Conservation (phyloP, 2,113 vertebrate species). For the Anolis carolinensis region DNA sequence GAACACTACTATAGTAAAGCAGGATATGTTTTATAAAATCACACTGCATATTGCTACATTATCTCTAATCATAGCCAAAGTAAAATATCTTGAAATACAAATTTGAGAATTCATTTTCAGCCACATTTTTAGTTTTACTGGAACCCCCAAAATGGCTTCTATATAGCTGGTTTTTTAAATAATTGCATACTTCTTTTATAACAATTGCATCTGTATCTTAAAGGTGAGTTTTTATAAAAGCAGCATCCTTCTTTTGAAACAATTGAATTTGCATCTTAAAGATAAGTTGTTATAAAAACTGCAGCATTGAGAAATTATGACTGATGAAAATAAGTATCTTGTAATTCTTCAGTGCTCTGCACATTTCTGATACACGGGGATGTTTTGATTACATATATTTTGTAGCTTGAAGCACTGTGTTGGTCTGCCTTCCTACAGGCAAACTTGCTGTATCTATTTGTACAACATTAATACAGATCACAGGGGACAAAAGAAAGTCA, state of each 20-base stretch:
- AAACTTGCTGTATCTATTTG: not conserved
- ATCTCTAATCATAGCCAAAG: too few species aligned
- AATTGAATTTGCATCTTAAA: not conserved
- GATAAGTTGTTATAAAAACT: too few species aligned
- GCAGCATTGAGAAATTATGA: not conserved
- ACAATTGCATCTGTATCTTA: too few species aligned
- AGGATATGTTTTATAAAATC: not conserved
- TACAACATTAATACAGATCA: not conserved
- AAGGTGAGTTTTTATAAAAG: too few species aligned
- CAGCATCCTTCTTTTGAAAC: not conserved
- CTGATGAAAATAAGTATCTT: not conserved
- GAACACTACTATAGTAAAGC: not conserved
- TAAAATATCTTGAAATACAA: too few species aligned
- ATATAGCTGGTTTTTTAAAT: too few species aligned
- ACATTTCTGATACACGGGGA: not conserved
- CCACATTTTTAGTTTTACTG: too few species aligned
- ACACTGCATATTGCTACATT: not conserved
- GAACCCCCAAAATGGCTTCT: too few species aligned
- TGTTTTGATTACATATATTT: slow-evolving; percentile 20
- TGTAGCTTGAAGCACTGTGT: not conserved
- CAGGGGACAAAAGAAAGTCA: not conserved
- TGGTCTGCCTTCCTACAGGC: not conserved
- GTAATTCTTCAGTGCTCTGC: not conserved
- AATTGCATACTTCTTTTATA: too few species aligned
- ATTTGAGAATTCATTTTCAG: too few species aligned